phyloP scores from a whole-genome alignment of 2,888 invertebrate genomes.

The Diogma glabrata region DNA sequence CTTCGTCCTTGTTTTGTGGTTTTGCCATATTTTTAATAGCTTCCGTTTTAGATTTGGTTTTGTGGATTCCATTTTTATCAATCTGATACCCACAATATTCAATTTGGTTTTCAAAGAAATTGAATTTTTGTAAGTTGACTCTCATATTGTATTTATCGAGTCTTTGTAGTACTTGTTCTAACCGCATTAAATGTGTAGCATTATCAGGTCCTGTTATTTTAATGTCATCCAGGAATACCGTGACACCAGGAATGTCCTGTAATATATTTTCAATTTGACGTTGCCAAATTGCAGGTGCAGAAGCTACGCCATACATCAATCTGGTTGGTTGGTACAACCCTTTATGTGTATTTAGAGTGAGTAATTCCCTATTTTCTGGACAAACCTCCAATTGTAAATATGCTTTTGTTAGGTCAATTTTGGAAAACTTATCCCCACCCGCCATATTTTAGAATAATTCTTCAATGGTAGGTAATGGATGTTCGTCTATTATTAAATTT shows the following conservation, averaged over 20 bases:
- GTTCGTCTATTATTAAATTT: constrained; percentile 20
- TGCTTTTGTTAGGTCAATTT: constrained; percentile 26
- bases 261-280: neutral
- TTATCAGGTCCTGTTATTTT: neutral
- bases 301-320: no score
- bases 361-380: constrained; percentile 23
- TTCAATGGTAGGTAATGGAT: constrained; percentile 23
- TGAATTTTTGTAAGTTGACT: neutral
- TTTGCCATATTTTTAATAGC: constrained; percentile 23
- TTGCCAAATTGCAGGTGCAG: no score
- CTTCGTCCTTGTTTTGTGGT: constrained; percentile 22
- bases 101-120: neutral
- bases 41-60: constrained; percentile 23
- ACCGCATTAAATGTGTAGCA: neutral
- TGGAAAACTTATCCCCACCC: constrained; percentile 18
- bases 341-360: constrained; percentile 28
- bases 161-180: no score
- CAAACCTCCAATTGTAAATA: constrained; percentile 29
- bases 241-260: constrained; percentile 17
- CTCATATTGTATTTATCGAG: no score
- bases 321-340: no score
- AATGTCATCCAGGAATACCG: constrained; percentile 19
- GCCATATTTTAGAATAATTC: constrained; percentile 19
- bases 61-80: constrained; percentile 25
- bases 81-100: constrained; percentile 25